Percentiles rank a stretch among this genome's conserved stretches.
These are phyloP conservation scores for Sipha flava DNA, from an alignment of 1,140 invertebrate species.

Conservation along the genomic window DNA sequence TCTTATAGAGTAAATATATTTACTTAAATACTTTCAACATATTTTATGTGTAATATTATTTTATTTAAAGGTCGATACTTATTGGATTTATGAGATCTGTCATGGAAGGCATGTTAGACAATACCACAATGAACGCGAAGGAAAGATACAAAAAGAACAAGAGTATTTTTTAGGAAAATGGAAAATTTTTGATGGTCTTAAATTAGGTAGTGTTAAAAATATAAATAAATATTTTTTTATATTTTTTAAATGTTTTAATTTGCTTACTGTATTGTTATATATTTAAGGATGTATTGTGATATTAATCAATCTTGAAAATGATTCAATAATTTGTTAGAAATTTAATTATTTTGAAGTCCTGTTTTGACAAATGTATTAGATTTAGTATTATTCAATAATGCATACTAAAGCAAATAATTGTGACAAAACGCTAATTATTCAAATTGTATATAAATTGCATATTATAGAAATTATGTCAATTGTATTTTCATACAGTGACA, in stretches of 20 bases:
- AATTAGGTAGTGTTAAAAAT: neutral
- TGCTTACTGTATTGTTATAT: too few relatives aligned
- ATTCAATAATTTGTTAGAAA: too few relatives aligned
- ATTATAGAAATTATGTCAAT: too few relatives aligned
- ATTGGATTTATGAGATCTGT: conserved; percentile 96
- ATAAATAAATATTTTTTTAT: neutral
- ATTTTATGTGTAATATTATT: neutral
- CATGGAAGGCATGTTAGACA: conserved; percentile 84
- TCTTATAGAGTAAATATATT: conserved; percentile 59
- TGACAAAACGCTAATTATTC: too few relatives aligned
- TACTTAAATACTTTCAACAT: neutral
- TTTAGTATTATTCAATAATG: too few relatives aligned
- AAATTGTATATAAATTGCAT: too few relatives aligned
- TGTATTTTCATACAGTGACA: too few relatives aligned
- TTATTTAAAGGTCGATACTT: conserved; percentile 69
- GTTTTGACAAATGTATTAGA: too few relatives aligned
- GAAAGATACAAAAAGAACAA: conserved; percentile 62
- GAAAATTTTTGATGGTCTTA: conserved; percentile 40
- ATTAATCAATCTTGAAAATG: too few relatives aligned
- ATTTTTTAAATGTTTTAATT: neutral
- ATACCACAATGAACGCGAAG: conserved; percentile 90
- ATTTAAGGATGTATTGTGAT: too few relatives aligned
- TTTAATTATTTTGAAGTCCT: too few relatives aligned
- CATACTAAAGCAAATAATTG: too few relatives aligned
- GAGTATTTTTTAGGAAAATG: conserved; percentile 74